Evolutionary conservation across 2,797 vertebrate genomes (phyloP).

Genomic region (Hydrophis major): DNA sequence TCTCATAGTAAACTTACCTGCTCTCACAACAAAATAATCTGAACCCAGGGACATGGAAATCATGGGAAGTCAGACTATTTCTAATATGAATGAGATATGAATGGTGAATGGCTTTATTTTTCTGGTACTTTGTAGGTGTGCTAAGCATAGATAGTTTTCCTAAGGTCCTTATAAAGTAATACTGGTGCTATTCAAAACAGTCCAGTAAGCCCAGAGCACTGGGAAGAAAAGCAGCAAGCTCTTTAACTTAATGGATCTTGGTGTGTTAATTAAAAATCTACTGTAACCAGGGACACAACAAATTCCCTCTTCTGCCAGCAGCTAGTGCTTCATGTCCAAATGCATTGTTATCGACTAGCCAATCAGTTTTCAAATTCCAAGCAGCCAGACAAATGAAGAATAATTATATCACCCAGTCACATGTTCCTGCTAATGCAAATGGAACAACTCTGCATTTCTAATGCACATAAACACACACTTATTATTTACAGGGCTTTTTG

Average conservation of each 20-base stretch:
- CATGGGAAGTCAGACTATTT: not conserved
- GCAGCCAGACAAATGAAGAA: slow-evolving; percentile 48
- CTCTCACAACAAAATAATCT: not conserved
- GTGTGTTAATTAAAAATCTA: slow-evolving; percentile 26
- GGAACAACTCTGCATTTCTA: slow-evolving; percentile 36
- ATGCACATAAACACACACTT: slow-evolving; percentile 29
- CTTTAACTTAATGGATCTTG: slow-evolving; percentile 16
- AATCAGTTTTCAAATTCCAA: slow-evolving; percentile 54
- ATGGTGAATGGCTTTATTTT: not conserved
- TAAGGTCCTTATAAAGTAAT: not conserved
- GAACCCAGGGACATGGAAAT: not conserved
- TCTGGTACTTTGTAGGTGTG: not conserved
- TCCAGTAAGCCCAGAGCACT: not conserved
- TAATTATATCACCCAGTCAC: not conserved
- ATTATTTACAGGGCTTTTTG: not conserved
- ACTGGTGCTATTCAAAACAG: not conserved
- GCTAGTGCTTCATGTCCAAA: not conserved
- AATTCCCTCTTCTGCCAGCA: not conserved
- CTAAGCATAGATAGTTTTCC: not conserved
- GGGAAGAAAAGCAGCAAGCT: not conserved
- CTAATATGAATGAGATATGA: not conserved
- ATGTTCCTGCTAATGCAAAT: slow-evolving; percentile 24
- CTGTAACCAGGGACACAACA: slow-evolving; percentile 9
- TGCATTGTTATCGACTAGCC: not conserved
- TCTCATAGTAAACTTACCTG: not conserved